Evolutionary conservation across 2,888 invertebrate genomes (phyloP).

Genomic region (Acleris cristana): DNA sequence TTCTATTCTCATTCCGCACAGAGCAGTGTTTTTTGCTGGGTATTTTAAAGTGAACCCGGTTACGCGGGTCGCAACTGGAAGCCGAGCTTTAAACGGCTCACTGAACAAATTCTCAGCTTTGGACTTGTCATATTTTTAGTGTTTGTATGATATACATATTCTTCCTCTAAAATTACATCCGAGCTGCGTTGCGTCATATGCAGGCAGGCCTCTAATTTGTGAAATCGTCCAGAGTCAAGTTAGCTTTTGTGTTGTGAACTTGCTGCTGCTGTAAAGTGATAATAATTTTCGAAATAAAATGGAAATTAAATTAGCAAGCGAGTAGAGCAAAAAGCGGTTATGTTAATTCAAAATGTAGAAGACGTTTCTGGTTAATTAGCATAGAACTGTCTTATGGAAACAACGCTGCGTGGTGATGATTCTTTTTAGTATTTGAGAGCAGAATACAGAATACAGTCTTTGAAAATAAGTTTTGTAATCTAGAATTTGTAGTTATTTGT

Average conservation of each 20-base stretch:
- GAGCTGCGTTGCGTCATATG: not conserved
- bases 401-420: constrained; percentile 8
- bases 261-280: not conserved
- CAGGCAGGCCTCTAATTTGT: too few species aligned
- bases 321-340: constrained; percentile 45
- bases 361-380: constrained; percentile 49
- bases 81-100: constrained; percentile 52
- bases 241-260: constrained; percentile 26
- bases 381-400: constrained; percentile 40
- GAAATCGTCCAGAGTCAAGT: not conserved
- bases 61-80: constrained; percentile 22
- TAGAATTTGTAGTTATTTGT: not conserved
- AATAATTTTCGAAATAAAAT: constrained; percentile 38
- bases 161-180: constrained; percentile 44
- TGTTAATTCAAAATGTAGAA: constrained; percentile 50
- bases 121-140: constrained; percentile 54
- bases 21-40: constrained; percentile 10
- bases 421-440: constrained; percentile 3
- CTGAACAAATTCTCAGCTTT: constrained; percentile 62
- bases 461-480: not conserved
- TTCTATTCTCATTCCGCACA: not conserved
- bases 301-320: constrained; percentile 45
- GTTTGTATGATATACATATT: constrained; percentile 49
- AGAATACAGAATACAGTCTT: not conserved
- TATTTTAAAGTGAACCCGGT: not conserved